Evolutionary conservation across 2,888 invertebrate species (phyloP).

Genomic region (Conus canariensis): DNA sequence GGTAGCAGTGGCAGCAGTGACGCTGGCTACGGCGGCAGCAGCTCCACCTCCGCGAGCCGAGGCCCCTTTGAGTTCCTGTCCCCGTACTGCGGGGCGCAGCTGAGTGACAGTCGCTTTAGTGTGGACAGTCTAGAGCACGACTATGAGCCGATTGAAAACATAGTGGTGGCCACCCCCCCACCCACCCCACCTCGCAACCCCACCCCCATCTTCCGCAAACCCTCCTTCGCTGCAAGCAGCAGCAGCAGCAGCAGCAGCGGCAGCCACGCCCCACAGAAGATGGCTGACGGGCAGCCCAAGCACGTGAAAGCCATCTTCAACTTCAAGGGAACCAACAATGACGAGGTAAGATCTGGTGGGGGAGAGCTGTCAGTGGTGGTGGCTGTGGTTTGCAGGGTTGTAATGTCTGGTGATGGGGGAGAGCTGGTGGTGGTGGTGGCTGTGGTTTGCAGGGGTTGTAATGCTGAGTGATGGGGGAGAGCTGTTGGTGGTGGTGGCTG

Average conservation of each 20-base stretch:
- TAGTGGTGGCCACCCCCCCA: slow-evolving; percentile 40
- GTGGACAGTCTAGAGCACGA: slow-evolving; percentile 54
- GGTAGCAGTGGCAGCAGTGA: slow-evolving; percentile 49
- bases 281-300: slow-evolving; percentile 68
- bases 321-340: slow-evolving; percentile 97
- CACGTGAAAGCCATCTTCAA: slow-evolving; percentile 93
- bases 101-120: slow-evolving; percentile 34
- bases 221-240: slow-evolving; percentile 46
- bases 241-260: slow-evolving; percentile 58
- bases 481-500: no score
- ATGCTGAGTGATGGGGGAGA: slow-evolving; percentile 56
- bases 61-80: slow-evolving; percentile 24
- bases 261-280: slow-evolving; percentile 50
- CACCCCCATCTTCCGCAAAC: slow-evolving; percentile 44
- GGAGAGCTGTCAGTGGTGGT: not conserved
- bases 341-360: slow-evolving; percentile 85
- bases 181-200: slow-evolving; percentile 46
- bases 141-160: slow-evolving; percentile 57
- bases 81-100: not conserved
- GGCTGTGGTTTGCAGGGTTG: slow-evolving; percentile 66
- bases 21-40: slow-evolving; percentile 45
- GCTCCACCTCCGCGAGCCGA: slow-evolving; percentile 26
- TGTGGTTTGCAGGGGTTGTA: slow-evolving; percentile 78
- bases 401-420: slow-evolving; percentile 75
- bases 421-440: not conserved